Conservation (phyloP, 2,888 invertebrate genomes). For the Hecatera dysodea region DNA sequence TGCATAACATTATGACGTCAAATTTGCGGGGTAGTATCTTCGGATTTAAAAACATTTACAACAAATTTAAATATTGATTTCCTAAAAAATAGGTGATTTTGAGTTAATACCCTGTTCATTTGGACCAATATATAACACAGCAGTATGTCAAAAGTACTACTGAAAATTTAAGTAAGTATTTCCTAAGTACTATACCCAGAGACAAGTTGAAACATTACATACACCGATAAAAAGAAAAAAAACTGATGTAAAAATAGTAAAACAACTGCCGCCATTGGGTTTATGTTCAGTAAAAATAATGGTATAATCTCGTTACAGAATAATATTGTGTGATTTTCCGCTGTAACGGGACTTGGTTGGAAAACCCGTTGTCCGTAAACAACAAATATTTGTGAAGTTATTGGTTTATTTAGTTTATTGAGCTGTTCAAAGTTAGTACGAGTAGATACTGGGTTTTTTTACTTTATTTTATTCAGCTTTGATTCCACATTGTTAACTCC, state of each 20-base stretch:
- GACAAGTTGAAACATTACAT: not conserved
- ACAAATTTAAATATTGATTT: no score
- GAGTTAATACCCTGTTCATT: no score
- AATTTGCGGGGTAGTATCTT: no score
- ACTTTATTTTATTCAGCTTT: not conserved
- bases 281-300: constrained; percentile 33
- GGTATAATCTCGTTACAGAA: constrained; percentile 30
- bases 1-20: no score
- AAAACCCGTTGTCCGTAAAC: constrained; percentile 34
- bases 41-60: no score
- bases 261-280: not conserved
- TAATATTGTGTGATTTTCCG: constrained; percentile 31
- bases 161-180: no score
- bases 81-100: no score
- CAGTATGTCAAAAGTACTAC: no score
- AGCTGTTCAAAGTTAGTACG: constrained; percentile 18
- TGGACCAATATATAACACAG: no score
- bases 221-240: not conserved
- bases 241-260: no score
- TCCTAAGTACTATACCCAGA: no score
- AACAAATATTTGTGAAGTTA: constrained; percentile 49
- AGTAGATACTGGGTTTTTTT: not conserved
- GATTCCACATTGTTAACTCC: constrained; percentile 1
- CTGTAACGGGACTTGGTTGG: constrained; percentile 14
- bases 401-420: constrained; percentile 43